Evolutionary conservation across 2,888 invertebrate genomes (phyloP).

Genomic region (Geophilus truncorum): DNA sequence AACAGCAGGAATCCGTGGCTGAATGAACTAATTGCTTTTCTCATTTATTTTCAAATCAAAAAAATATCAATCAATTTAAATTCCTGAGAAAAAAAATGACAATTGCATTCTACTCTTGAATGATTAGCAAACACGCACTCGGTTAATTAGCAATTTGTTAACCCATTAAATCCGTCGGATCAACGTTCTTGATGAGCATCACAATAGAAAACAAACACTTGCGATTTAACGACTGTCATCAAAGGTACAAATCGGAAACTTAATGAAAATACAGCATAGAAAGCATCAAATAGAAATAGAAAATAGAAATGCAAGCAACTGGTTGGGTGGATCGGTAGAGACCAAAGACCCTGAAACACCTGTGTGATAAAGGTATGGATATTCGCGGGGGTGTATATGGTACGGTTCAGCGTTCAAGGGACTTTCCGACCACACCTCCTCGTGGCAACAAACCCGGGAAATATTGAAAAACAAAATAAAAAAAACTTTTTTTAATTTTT

Average conservation of each 20-base stretch:
- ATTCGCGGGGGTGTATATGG: constrained; percentile 2
- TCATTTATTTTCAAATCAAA: background rate
- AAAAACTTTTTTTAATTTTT: background rate
- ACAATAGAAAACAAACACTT: background rate
- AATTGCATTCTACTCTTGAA: background rate
- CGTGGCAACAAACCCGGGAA: background rate
- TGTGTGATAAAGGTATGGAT: background rate
- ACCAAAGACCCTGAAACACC: constrained; percentile 11
- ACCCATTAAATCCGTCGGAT: background rate
- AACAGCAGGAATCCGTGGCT: too few species aligned
- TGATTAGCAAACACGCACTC: background rate
- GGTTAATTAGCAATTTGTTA: background rate
- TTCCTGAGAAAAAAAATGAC: background rate
- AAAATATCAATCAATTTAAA: background rate
- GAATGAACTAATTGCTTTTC: background rate
- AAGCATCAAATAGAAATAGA: background rate
- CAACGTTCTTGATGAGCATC: background rate
- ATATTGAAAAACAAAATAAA: background rate
- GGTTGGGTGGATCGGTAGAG: constrained; percentile 1
- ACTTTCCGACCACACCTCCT: constrained; percentile 11
- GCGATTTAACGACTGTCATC: background rate
- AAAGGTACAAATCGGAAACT: too few species aligned
- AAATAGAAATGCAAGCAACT: background rate
- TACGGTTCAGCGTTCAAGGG: background rate
- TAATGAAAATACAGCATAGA: too few species aligned